Base-by-base conservation (phyloP, 1,140 invertebrate species). In the Drosophila arizonae region DNA sequence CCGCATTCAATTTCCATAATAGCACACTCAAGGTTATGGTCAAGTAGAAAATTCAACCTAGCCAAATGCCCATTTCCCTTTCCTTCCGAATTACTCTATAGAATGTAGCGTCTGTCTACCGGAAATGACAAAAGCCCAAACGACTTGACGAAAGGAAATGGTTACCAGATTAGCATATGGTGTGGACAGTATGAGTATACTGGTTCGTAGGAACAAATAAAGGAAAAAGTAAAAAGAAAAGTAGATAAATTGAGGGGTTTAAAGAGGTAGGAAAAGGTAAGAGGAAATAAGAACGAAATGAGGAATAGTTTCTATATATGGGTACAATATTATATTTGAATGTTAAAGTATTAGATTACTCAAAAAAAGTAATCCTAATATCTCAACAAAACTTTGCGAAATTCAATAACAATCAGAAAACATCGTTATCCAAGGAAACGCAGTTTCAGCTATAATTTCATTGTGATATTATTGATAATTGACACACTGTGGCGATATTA, bases 401-500 rank as follows among this genome's bases (percentile, higher is more conserved):
- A 33, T 33, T 8, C 8, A 28, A 24, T 24, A 24, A 24, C 21
- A 24, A 24, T 24, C 21, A 24, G 1, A 24, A 28, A 6, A 45
- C 3, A 39, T 39, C 36, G 3, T 11, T 13, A 39, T 39, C 43
- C 43, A 45, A 17, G n/a, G 6, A 15, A 45, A 45, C 0, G 4
- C 11, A 6, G 6, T 4, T 39, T 24, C 33, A 17, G 51, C n/a
- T 33, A 4, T 11, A 11, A 55, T 57, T 26, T 41, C 36, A 36
- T 10, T 9, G 4, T n/a, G 13, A 11, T 58, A 9, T 41, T 9
- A 60, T 17, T 9, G 36, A 33, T 33, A 9, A 78, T 69, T 64
- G 76, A 73, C 73, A 70, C 77, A 85, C 80, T 85, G 81, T 76
- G 26, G 4, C 48, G 58, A 62, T 48, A 28, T 51, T 62, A 63